Percentiles rank a stretch among this genome's conserved stretches.
These are phyloP conservation scores for Catostomus latipinnis DNA, from an alignment of 2,797 vertebrate genomes.

Conservation along the genomic window DNA sequence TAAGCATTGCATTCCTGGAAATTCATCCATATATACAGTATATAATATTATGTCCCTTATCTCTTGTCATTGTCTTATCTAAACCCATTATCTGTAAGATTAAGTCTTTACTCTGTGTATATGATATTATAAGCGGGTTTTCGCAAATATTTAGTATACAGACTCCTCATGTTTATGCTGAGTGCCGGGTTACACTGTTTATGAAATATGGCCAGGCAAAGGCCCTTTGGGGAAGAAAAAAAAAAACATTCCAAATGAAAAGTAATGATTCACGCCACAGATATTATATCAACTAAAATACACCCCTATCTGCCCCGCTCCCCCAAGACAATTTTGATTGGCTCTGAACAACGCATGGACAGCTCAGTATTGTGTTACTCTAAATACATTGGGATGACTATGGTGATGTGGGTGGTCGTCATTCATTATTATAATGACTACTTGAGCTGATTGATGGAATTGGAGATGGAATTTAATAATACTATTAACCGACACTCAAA, in stretches of 20 bases:
- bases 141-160: slow-evolving; percentile 85
- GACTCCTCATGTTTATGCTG: slow-evolving; percentile 81
- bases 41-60: slow-evolving; percentile 58
- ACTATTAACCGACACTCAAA: slow-evolving; percentile 69
- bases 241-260: slow-evolving; percentile 79
- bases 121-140: slow-evolving; percentile 78
- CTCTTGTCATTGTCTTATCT: slow-evolving; percentile 64
- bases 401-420: slow-evolving; percentile 82
- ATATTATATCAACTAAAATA: slow-evolving; percentile 79
- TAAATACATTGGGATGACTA: slow-evolving; percentile 73
- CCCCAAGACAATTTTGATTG: slow-evolving; percentile 80
- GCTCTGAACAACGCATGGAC: slow-evolving; percentile 77
- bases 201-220: slow-evolving; percentile 80
- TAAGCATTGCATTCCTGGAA: slow-evolving; percentile 24
- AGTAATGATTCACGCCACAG: slow-evolving; percentile 80
- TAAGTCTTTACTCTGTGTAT: slow-evolving; percentile 74
- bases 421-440: slow-evolving; percentile 76
- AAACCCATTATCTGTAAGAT: slow-evolving; percentile 72
- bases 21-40: slow-evolving; percentile 6
- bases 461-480: slow-evolving; percentile 80
- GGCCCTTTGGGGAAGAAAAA: slow-evolving; percentile 75
- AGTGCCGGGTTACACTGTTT: slow-evolving; percentile 83
- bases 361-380: slow-evolving; percentile 79
- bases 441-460: slow-evolving; percentile 77
- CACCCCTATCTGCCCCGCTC: slow-evolving; percentile 67